Evolutionary conservation across 2,888 invertebrate species (phyloP).

Genomic region (Epsilonema sp.): DNA sequence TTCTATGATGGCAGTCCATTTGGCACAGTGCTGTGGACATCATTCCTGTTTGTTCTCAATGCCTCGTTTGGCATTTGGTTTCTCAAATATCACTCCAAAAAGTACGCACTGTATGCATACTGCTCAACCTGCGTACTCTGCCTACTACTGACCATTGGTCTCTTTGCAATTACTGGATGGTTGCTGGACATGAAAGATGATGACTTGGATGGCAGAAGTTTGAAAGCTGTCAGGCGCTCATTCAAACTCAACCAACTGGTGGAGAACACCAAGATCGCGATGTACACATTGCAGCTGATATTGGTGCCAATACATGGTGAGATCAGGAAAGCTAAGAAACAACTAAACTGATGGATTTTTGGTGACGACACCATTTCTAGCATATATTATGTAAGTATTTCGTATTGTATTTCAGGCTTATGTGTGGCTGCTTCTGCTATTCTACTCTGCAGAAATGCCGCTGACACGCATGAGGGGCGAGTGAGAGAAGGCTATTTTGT

Average conservation of each 20-base stretch:
- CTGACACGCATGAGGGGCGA: constrained; percentile 13
- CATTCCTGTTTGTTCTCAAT: constrained; percentile 18
- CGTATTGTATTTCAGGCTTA: constrained; percentile 9
- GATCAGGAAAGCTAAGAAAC: not conserved
- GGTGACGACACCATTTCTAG: not conserved
- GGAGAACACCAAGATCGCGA: constrained; percentile 23
- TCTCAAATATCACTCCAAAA: too few relatives aligned
- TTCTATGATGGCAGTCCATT: constrained; percentile 5
- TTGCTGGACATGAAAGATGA: constrained; percentile 14
- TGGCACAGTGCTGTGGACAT: constrained; percentile 13
- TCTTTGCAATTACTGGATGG: constrained; percentile 23
- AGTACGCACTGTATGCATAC: constrained; percentile 17
- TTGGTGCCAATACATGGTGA: constrained; percentile 23
- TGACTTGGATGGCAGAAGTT: constrained; percentile 3
- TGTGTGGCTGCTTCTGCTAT: not conserved
- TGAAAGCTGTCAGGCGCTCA: too few relatives aligned
- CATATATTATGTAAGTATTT: constrained; percentile 14
- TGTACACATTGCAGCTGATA: constrained; percentile 24
- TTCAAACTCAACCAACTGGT: constrained; percentile 19
- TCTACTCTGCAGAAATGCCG: constrained; percentile 11
- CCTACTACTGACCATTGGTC: constrained; percentile 17
- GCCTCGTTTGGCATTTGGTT: constrained; percentile 17
- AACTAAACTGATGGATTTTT: too few relatives aligned
- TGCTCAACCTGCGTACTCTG: constrained; percentile 15
- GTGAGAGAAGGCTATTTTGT: constrained; percentile 24